A percentile compares a stretch with the other conserved stretches of the same genome.
Evolutionary conservation across 2,113 vertebrate genomes (phyloP).

Genomic region (Atractosteus spatula): DNA sequence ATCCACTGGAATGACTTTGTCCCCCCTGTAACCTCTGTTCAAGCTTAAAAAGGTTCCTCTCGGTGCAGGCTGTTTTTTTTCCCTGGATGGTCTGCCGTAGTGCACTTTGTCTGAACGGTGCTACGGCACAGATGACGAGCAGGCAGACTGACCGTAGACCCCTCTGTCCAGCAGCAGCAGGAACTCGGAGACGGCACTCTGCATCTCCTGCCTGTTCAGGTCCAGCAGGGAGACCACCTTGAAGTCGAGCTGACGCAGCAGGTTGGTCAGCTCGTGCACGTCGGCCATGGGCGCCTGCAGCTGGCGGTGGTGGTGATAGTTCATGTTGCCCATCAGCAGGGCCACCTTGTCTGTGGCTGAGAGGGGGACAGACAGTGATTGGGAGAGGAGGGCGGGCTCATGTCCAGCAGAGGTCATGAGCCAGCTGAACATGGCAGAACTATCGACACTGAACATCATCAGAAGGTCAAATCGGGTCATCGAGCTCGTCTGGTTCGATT

Average conservation of each 20-base stretch:
- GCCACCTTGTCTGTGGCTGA: constrained; percentile 85
- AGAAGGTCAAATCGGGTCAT: no score
- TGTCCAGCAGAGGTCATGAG: no score
- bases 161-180: constrained; percentile 78
- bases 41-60: no score
- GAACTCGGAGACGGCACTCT: constrained; percentile 77
- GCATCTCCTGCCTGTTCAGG: constrained; percentile 79
- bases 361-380: background rate
- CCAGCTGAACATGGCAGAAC: no score
- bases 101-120: no score
- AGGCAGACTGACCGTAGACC: constrained; percentile 66
- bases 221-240: constrained; percentile 83
- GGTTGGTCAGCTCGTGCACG: constrained; percentile 70
- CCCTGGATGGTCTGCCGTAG: no score
- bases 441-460: no score
- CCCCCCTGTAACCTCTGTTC: no score
- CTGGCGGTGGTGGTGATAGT: constrained; percentile 71
- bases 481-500: no score
- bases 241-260: constrained; percentile 80
- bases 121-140: background rate
- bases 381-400: no score
- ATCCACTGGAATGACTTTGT: no score
- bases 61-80: no score
- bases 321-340: constrained; percentile 83
- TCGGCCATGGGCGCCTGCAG: constrained; percentile 76